These are phyloP conservation scores for Temnothorax unifasciatus DNA, from an alignment of 2,888 invertebrate genomes.

Conservation along the genomic window DNA sequence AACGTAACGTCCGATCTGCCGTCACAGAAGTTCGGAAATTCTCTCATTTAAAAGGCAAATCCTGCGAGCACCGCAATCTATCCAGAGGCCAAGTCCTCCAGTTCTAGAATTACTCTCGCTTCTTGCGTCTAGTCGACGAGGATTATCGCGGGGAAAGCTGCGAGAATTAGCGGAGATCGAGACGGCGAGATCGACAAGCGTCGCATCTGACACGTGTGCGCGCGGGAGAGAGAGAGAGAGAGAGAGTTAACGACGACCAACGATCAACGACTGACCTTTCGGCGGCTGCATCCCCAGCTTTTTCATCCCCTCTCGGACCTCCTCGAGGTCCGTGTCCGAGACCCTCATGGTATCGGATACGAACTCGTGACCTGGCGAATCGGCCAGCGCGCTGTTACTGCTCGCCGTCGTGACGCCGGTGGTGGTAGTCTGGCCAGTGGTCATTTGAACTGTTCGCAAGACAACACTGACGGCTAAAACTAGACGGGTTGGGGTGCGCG, in stretches of 20 bases:
- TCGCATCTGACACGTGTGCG: neutral
- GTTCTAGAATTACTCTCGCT: constrained; percentile 28
- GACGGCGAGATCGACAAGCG: neutral
- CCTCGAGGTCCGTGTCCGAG: constrained; percentile 90
- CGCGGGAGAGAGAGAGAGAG: neutral
- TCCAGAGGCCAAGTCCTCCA: neutral
- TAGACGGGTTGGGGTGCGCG: constrained; percentile 70
- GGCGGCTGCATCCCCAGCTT: constrained; percentile 89
- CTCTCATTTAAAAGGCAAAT: constrained; percentile 18
- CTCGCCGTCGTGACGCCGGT: constrained; percentile 60
- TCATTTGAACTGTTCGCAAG: constrained; percentile 82
- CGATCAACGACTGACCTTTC: constrained; percentile 87
- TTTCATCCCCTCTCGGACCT: constrained; percentile 92
- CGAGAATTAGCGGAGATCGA: neutral
- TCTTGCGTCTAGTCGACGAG: neutral
- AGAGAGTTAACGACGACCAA: constrained; percentile 74
- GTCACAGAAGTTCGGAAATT: neutral
- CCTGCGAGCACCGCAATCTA: neutral
- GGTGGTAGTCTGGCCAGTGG: constrained; percentile 74
- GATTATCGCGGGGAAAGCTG: constrained; percentile 11
- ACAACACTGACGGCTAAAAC: constrained; percentile 82
- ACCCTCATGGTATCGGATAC: constrained; percentile 92
- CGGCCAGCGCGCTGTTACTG: constrained; percentile 70
- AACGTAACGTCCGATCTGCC: neutral
- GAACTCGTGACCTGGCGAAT: constrained; percentile 89